Percentiles rank a stretch among this genome's conserved stretches.
phyloP scores from a whole-genome alignment of 2,797 vertebrate species.

The Gymnothorax reevesii region DNA sequence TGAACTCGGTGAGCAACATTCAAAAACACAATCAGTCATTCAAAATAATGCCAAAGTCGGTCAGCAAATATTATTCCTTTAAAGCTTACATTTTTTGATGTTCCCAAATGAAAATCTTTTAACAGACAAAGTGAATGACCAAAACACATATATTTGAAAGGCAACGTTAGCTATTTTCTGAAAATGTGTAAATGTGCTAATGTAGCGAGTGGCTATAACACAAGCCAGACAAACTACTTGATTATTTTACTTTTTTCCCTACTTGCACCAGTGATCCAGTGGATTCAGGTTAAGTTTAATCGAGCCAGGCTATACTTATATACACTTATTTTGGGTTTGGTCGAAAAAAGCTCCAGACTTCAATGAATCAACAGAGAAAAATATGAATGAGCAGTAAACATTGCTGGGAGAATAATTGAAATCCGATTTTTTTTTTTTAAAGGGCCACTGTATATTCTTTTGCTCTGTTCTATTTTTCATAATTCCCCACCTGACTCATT shows the following conservation, averaged over 20 bases:
- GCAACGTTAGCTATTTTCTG: too few species aligned
- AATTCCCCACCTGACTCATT: constrained; percentile 54
- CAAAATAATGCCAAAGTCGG: background rate
- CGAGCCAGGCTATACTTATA: background rate
- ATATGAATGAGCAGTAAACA: constrained; percentile 39
- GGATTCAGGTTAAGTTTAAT: background rate
- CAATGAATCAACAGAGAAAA: background rate
- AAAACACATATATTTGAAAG: too few species aligned
- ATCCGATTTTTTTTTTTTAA: constrained; percentile 30
- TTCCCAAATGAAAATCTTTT: background rate
- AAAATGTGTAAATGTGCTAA: too few species aligned
- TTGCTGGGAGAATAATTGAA: constrained; percentile 42
- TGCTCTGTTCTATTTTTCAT: constrained; percentile 29
- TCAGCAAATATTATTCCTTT: too few species aligned
- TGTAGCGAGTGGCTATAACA: too few species aligned
- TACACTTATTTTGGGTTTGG: background rate
- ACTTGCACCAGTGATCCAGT: too few species aligned
- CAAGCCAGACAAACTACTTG: too few species aligned
- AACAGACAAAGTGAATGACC: too few species aligned
- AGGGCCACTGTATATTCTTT: constrained; percentile 42
- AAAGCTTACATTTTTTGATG: too few species aligned
- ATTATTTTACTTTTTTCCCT: too few species aligned
- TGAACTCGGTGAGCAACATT: too few species aligned
- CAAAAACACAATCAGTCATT: background rate
- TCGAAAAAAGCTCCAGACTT: background rate